Evolutionary conservation across 2,888 invertebrate species (phyloP).

Genomic region (Alsophila aescularia): DNA sequence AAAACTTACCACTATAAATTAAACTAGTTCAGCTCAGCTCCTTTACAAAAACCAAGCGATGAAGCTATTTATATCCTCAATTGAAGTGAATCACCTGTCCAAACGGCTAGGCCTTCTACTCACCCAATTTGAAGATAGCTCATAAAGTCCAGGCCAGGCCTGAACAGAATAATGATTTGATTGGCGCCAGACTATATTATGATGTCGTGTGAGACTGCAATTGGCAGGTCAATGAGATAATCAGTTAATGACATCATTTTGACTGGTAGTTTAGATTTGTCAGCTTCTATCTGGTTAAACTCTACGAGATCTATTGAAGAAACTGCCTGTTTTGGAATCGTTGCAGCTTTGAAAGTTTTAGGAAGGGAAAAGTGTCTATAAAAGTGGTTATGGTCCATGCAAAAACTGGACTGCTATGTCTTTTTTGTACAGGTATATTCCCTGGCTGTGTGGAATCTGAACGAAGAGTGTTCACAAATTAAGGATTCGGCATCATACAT

Average conservation of each 20-base stretch:
- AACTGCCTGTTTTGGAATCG: too few species aligned
- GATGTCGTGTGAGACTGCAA: constrained; percentile 9
- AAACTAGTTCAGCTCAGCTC: neutral
- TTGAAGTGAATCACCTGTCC: constrained; percentile 22
- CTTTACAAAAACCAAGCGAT: neutral
- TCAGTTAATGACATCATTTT: neutral
- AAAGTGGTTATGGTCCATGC: too few species aligned
- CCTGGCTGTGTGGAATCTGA: too few species aligned
- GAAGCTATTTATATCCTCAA: constrained; percentile 14
- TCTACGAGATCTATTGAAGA: too few species aligned
- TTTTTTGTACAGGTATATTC: too few species aligned
- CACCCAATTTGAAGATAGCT: constrained; percentile 16
- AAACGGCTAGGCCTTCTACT: constrained; percentile 3
- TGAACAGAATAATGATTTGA: constrained; percentile 24
- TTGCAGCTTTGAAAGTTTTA: too few species aligned
- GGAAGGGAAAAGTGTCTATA: too few species aligned
- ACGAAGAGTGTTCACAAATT: too few species aligned
- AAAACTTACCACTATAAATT: neutral
- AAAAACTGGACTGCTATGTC: too few species aligned
- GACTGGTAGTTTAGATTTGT: too few species aligned
- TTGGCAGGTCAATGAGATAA: constrained; percentile 31
- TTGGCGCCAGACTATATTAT: constrained; percentile 20
- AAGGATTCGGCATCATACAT: too few species aligned
- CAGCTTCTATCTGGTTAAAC: too few species aligned
- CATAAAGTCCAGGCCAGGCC: constrained; percentile 3